phyloP scores from a whole-genome alignment of 2,888 invertebrate species.

The Agelastica alni region DNA sequence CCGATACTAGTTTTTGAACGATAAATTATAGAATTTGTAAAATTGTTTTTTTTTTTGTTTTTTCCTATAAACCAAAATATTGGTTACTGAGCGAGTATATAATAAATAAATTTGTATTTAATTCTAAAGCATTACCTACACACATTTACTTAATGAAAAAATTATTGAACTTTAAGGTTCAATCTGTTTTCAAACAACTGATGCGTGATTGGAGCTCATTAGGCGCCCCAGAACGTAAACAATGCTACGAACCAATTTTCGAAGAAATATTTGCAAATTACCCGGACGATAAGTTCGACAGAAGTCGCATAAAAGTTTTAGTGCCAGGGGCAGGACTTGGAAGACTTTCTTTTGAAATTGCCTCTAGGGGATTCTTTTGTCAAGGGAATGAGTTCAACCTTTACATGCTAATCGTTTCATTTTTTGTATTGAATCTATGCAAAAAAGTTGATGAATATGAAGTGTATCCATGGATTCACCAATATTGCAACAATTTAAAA shows the following conservation, averaged over 20 bases:
- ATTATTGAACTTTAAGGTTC: conserved; percentile 67
- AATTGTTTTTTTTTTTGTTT: too few species aligned
- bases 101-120: too few species aligned
- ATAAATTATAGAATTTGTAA: too few species aligned
- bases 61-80: too few species aligned
- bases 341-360: conserved; percentile 91
- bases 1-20: too few species aligned
- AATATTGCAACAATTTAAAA: conserved; percentile 86
- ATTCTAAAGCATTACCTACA: too few species aligned
- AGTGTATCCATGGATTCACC: conserved; percentile 94
- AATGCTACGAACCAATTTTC: conserved; percentile 89
- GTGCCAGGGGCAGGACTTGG: conserved; percentile 98
- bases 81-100: too few species aligned
- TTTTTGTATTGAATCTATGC: conserved; percentile 91
- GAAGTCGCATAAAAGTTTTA: conserved; percentile 70
- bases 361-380: conserved; percentile 84
- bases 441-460: conserved; percentile 72
- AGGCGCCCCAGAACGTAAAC: conserved; percentile 79
- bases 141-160: too few species aligned
- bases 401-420: conserved; percentile 96
- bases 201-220: conserved; percentile 95
- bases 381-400: conserved; percentile 98
- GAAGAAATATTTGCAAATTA: conserved; percentile 77
- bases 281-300: conserved; percentile 65
- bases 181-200: conserved; percentile 92